Percentiles rank a stretch among this genome's conserved stretches.
These are phyloP conservation scores for Chelonoidis abingdonii DNA, from an alignment of 2,113 vertebrate genomes.

Conservation along the genomic window DNA sequence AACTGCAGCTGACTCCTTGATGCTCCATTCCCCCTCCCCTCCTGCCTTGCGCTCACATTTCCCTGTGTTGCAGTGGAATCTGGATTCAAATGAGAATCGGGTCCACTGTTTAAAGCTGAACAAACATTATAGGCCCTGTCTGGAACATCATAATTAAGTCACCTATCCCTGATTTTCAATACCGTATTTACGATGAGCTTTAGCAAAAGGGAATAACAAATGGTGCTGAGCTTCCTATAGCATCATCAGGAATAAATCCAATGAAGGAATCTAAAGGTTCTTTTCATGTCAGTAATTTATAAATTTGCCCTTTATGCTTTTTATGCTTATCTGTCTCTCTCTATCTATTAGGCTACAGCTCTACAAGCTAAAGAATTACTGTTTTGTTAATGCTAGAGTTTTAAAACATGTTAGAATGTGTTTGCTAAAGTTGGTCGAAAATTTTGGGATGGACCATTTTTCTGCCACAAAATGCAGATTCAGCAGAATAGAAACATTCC, in stretches of 20 bases:
- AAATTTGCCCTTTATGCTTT: neutral
- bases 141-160: neutral
- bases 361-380: neutral
- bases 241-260: neutral
- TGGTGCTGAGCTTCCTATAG: neutral
- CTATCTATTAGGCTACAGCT: neutral
- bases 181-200: neutral
- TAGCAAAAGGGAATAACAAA: neutral
- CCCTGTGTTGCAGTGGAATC: too few species aligned
- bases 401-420: neutral
- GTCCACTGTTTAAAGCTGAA: neutral
- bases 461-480: neutral
- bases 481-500: neutral
- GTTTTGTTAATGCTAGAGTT: neutral
- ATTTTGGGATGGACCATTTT: neutral
- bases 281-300: neutral
- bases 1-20: neutral
- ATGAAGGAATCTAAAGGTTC: neutral
- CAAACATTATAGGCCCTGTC: neutral
- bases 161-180: neutral
- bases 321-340: neutral
- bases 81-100: neutral
- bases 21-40: rapidly evolving
- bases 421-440: neutral
- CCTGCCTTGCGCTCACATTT: neutral